A percentile compares a stretch with the other conserved stretches of the same genome.
phyloP scores from a whole-genome alignment of 2,797 vertebrate genomes.

The Danio kyathit region DNA sequence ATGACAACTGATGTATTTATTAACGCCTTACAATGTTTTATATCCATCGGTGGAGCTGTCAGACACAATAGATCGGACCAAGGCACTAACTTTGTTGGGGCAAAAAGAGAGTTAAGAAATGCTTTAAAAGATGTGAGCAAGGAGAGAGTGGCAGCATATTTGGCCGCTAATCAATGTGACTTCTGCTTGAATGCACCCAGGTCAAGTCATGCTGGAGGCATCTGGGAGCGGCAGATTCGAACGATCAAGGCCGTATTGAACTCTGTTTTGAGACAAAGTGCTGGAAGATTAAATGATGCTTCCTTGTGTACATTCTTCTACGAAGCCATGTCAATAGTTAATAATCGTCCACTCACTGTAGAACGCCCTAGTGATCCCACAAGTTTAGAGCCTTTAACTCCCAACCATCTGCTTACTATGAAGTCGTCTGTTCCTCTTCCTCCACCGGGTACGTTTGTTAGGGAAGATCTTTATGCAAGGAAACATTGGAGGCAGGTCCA shows the following conservation, averaged over 20 bases:
- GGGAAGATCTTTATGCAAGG: constrained; percentile 40
- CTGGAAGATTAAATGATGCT: background rate
- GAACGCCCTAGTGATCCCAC: constrained; percentile 5
- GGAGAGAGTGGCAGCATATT: background rate
- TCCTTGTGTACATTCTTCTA: background rate
- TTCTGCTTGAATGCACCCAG: constrained; percentile 31
- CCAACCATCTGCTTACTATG: constrained; percentile 35
- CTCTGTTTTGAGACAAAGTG: background rate
- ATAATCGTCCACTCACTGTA: background rate
- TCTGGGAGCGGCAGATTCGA: constrained; percentile 50
- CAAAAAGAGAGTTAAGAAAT: background rate
- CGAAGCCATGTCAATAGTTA: constrained; percentile 4
- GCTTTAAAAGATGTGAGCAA: background rate
- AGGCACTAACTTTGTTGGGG: background rate
- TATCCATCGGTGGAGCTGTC: background rate
- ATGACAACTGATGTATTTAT: background rate
- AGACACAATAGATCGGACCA: background rate
- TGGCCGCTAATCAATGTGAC: background rate
- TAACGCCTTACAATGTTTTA: background rate
- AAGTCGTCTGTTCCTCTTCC: background rate
- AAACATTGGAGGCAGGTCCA: constrained; percentile 46
- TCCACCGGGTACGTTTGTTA: background rate
- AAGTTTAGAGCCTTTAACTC: constrained; percentile 12
- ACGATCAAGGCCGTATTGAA: constrained; percentile 21
- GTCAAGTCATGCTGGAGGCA: constrained; percentile 42